Percentiles rank a stretch among this genome's conserved stretches.
Conservation (phyloP, 2,888 invertebrate genomes). For the Chirona hameri region DNA sequence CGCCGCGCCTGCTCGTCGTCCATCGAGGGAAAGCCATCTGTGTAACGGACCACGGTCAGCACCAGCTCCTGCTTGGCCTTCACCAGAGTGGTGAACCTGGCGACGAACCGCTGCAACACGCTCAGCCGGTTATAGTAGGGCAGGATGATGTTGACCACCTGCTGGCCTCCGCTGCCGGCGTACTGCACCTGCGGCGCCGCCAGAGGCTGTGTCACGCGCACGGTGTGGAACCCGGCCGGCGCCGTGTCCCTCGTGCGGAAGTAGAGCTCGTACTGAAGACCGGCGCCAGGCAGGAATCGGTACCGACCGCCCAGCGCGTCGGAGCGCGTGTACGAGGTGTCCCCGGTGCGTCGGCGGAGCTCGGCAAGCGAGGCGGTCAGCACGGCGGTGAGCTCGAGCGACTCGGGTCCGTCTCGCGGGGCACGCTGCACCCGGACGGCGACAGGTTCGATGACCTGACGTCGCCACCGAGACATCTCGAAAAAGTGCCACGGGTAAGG, state of each 20-base stretch:
- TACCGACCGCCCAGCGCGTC: constrained; percentile 1
- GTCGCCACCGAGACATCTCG: background rate
- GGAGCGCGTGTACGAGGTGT: background rate
- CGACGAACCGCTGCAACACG: background rate
- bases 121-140: background rate
- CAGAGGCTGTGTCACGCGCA: background rate
- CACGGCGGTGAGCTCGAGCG: background rate
- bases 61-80: background rate
- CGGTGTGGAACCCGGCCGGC: background rate
- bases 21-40: background rate
- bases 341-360: background rate
- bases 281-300: background rate
- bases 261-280: constrained; percentile 6
- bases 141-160: background rate
- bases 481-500: constrained; percentile 4
- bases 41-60: background rate
- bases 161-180: background rate
- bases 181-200: background rate
- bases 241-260: background rate
- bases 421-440: background rate
- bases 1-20: background rate
- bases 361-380: background rate
- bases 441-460: background rate
- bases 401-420: background rate
- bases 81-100: background rate